A percentile compares a stretch with the other conserved stretches of the same genome.
phyloP scores from a whole-genome alignment of 2,797 vertebrate species.

The Florisuga fusca region DNA sequence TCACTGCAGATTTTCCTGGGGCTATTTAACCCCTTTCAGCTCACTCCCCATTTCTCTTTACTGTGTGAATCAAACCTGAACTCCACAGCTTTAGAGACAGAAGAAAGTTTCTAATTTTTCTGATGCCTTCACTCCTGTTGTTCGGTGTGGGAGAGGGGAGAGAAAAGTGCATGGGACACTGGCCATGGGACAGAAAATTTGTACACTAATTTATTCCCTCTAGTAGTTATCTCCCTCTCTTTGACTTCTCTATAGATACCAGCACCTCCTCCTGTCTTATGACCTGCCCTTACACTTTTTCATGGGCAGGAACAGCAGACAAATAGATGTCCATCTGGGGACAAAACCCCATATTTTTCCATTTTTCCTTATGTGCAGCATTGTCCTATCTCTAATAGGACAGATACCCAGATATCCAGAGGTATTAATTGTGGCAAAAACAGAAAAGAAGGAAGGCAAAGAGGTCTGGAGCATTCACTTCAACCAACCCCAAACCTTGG shows the following conservation, averaged over 20 bases:
- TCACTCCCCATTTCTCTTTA: not conserved
- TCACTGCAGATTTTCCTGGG: not conserved
- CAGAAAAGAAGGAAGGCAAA: not conserved
- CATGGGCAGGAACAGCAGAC: not conserved
- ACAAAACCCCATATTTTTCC: not conserved
- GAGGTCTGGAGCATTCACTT: not conserved
- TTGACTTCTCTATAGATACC: not conserved
- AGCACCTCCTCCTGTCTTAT: not conserved
- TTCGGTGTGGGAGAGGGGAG: not conserved
- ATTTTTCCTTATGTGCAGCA: not conserved
- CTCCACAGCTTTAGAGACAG: not conserved
- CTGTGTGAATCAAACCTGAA: not conserved
- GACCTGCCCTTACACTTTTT: not conserved
- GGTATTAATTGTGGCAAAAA: not conserved
- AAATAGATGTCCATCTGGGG: not conserved
- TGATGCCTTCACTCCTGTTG: not conserved
- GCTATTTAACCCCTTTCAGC: not conserved
- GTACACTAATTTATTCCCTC: not conserved
- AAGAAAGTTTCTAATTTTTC: not conserved
- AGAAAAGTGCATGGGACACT: not conserved
- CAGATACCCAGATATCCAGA: not conserved
- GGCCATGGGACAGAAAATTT: not conserved
- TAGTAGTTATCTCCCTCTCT: not conserved
- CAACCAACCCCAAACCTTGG: not conserved
- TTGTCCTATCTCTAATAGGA: not conserved